These are phyloP conservation scores for Scyliorhinus canicula DNA, from an alignment of 2,797 vertebrate species.

Conservation along the genomic window DNA sequence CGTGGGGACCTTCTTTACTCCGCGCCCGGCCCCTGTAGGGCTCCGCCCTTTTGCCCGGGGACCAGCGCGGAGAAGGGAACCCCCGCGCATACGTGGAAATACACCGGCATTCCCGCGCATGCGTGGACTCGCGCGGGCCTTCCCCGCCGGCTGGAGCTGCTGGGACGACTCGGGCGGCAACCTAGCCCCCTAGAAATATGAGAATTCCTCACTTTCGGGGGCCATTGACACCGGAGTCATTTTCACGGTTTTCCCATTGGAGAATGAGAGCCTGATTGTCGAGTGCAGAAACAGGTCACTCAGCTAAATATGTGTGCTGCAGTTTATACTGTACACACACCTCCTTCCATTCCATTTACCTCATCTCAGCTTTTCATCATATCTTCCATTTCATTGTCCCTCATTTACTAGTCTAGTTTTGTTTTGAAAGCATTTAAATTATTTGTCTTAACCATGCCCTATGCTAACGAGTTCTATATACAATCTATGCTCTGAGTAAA, in stretches of 20 bases:
- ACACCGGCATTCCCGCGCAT: too few relatives aligned
- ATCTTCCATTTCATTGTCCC: neutral
- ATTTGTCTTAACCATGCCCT: neutral
- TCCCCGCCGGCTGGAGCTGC: too few relatives aligned
- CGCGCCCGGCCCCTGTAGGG: too few relatives aligned
- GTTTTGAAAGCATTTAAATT: neutral
- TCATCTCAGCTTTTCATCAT: neutral
- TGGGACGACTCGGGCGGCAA: too few relatives aligned
- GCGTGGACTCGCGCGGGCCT: too few relatives aligned
- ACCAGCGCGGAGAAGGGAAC: too few relatives aligned
- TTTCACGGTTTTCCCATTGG: neutral
- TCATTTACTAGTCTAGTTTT: neutral
- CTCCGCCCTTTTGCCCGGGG: too few relatives aligned
- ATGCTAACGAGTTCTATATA: neutral
- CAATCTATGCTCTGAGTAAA: neutral
- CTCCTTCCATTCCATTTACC: neutral
- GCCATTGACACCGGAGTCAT: too few relatives aligned
- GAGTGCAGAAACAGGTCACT: neutral
- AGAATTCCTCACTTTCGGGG: too few relatives aligned
- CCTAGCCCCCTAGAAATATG: too few relatives aligned
- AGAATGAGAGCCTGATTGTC: neutral
- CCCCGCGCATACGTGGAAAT: too few relatives aligned
- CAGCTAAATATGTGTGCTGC: neutral
- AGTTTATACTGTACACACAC: neutral
- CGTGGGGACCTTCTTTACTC: too few relatives aligned